phyloP scores from a whole-genome alignment of 1,140 invertebrate genomes.

The Zophobas morio region DNA sequence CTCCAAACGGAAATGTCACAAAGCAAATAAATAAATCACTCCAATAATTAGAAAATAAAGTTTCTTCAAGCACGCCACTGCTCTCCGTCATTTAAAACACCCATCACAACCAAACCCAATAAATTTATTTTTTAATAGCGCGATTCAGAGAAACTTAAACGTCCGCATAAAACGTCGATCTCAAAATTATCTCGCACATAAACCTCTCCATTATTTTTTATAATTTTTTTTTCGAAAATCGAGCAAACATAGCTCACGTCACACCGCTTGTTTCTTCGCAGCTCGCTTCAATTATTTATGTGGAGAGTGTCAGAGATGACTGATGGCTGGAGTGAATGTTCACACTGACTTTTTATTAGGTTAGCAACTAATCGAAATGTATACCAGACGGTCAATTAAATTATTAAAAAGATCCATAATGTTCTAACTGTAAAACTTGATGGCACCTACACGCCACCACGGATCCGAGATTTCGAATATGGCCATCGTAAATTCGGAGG shows the following conservation, averaged over 20 bases:
- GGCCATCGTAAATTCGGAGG: too few relatives aligned
- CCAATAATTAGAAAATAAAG: too few relatives aligned
- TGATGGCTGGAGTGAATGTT: conserved; percentile 37
- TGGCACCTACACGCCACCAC: background rate
- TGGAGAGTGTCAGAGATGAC: conserved; percentile 17
- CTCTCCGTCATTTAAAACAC: too few relatives aligned
- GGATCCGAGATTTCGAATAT: background rate
- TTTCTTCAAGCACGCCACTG: too few relatives aligned
- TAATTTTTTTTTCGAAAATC: background rate
- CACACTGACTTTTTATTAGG: conserved; percentile 33
- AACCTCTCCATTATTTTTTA: too few relatives aligned
- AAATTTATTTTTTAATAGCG: too few relatives aligned
- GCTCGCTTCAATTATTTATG: conserved; percentile 12
- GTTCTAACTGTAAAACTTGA: conserved; percentile 22
- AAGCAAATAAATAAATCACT: too few relatives aligned
- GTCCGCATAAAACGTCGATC: background rate
- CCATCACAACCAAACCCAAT: too few relatives aligned
- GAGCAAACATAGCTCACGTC: conserved; percentile 13
- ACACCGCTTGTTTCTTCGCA: conserved; percentile 8
- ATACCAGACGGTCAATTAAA: conserved; percentile 20
- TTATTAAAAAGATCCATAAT: conserved; percentile 29
- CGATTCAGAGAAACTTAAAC: too few relatives aligned
- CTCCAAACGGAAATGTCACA: too few relatives aligned
- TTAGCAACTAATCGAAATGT: conserved; percentile 30
- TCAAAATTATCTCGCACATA: too few relatives aligned